phyloP scores from a whole-genome alignment of 2,113 vertebrate genomes.

The Coptodon bakossiorum region DNA sequence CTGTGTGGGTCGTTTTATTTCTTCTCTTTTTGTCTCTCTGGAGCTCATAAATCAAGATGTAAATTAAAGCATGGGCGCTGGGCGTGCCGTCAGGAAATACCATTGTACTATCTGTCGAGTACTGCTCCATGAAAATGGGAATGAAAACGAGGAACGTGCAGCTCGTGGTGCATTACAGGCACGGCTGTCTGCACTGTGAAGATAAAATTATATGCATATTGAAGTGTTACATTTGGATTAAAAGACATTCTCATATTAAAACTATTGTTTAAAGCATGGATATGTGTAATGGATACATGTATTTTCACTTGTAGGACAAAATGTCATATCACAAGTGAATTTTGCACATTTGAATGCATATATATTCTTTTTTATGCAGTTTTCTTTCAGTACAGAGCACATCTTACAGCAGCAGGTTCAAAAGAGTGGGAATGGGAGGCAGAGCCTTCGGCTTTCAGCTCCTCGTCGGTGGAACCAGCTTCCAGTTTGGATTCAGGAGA shows the following conservation, averaged over 20 bases:
- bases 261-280: neutral
- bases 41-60: conserved; percentile 37
- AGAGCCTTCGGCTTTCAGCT: neutral
- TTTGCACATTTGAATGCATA: neutral
- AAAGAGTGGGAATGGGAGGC: neutral
- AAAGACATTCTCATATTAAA: neutral
- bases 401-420: neutral
- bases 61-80: neutral
- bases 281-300: neutral
- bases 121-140: neutral
- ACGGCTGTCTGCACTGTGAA: neutral
- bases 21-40: neutral
- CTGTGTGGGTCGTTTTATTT: neutral
- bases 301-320: neutral
- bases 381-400: neutral
- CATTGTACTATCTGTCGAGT: neutral
- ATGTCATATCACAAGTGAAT: neutral
- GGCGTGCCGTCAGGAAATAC: conserved; percentile 7
- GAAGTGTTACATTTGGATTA: neutral
- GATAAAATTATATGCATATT: neutral
- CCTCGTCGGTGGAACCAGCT: neutral
- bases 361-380: neutral
- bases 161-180: neutral
- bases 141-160: neutral
- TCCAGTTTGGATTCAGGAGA: neutral